Percentiles rank a stretch among this genome's conserved stretches.
phyloP scores from a whole-genome alignment of 2,888 invertebrate genomes.

The Drosophila planitibia region DNA sequence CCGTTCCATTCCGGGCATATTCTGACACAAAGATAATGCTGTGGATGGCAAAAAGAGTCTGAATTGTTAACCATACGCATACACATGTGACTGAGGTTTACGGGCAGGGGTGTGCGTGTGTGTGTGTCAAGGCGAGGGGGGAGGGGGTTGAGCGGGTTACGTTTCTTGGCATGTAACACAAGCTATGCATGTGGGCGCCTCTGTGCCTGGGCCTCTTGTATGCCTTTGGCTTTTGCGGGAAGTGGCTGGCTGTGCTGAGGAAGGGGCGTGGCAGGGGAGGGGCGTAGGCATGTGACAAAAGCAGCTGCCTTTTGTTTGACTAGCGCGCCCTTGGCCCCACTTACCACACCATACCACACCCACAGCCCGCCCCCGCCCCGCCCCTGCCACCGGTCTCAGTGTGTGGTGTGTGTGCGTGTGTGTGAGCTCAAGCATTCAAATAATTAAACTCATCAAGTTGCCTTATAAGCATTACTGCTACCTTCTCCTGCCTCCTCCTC shows the following conservation, averaged over 20 bases:
- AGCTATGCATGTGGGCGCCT: constrained; percentile 43
- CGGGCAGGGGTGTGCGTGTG: background rate
- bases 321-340: constrained; percentile 65
- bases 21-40: constrained; percentile 67
- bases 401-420: constrained; percentile 21
- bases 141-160: background rate
- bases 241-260: background rate
- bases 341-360: background rate
- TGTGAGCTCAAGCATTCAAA: constrained; percentile 75
- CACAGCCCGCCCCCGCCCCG: background rate
- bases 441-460: constrained; percentile 84
- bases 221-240: constrained; percentile 33
- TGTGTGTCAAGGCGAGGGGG: background rate
- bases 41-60: constrained; percentile 56
- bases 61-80: constrained; percentile 54
- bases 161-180: constrained; percentile 42
- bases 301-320: constrained; percentile 79
- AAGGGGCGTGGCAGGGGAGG: background rate
- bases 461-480: constrained; percentile 63
- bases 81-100: constrained; percentile 14
- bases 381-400: constrained; percentile 2
- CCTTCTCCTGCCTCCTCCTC: constrained; percentile 4
- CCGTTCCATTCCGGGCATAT: constrained; percentile 62
- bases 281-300: constrained; percentile 70
- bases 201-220: constrained; percentile 11